Evolutionary conservation across 2,113 vertebrate species (phyloP).

Genomic region (Elephas maximus): DNA sequence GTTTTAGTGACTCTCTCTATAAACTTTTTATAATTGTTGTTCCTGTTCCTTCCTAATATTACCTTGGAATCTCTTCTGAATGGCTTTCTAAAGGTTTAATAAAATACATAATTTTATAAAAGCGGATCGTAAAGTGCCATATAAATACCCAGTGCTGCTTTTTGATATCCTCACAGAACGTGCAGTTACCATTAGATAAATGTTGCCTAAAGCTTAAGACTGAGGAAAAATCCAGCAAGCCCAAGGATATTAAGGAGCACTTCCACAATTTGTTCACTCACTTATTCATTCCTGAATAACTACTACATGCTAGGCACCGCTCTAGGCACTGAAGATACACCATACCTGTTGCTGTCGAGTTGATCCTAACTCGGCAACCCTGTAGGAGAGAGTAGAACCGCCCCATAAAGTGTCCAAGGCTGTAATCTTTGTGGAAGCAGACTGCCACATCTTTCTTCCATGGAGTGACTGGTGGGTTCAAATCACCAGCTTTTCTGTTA

Average conservation of each 20-base stretch:
- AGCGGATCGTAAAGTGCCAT: background rate
- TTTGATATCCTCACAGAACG: background rate
- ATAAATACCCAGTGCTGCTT: background rate
- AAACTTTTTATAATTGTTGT: conserved; percentile 35
- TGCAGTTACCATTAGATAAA: conserved; percentile 22
- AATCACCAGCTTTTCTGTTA: too few relatives aligned
- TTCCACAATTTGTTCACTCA: background rate
- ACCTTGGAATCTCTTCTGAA: background rate
- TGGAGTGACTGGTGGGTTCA: too few relatives aligned
- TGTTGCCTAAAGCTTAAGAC: background rate
- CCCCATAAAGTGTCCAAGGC: too few relatives aligned
- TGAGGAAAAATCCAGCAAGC: background rate
- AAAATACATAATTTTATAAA: background rate
- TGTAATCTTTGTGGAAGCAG: too few relatives aligned
- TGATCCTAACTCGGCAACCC: too few relatives aligned
- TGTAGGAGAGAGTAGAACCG: too few relatives aligned
- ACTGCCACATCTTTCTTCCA: too few relatives aligned
- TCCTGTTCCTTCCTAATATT: background rate
- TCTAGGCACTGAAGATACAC: background rate
- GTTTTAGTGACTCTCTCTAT: background rate
- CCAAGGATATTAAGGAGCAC: background rate
- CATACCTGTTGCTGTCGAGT: too few relatives aligned
- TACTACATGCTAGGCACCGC: background rate
- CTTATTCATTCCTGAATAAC: background rate
- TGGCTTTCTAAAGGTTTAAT: background rate